Base-by-base conservation (phyloP, 1,140 invertebrate genomes). In the Triops cancriformis region DNA sequence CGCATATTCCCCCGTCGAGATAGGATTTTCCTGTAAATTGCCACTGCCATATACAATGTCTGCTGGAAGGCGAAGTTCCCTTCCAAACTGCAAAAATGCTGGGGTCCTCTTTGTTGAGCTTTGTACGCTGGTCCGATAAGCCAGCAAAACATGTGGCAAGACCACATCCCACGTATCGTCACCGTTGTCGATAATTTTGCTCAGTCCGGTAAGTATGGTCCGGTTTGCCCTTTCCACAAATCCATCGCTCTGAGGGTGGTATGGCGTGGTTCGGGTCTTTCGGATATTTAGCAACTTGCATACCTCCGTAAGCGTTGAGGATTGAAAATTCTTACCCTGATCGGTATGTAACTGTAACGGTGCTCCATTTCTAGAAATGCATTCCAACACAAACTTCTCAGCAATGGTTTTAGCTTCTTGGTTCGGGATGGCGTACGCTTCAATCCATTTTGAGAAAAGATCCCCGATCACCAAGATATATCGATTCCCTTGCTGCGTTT, bases 391-490 rank as follows among this genome's bases (percentile, higher is more conserved):
- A 14, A 86, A 79, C 1, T 79, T 80, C 26, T 83, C 79, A 4
- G 83, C 85, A 12, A 85, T 79, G 1, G 83, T 84, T 51, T 76
- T 72, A 0, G 84, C 83, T 78, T 83, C 82, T 79, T 85, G 82
- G 79, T 87, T 82, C 9, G 82, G 82, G 12, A 85, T 43, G 42
- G 9, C 42, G 14, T 43, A 43, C 0, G 42, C 42, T 43, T 43
- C 42, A 1, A 43, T 43, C 42, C 42, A 43, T 14, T 43, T 43
- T 10, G 42, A 10, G 14, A 43, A 43, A 7, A 43, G 42, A 14
- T 43, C 42, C 9, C 42, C 42, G 18, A 45, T 2, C 43, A 45
- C 43, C 18, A 45, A 45, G 18, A 45, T 45, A 18, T 45, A 45
- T 45, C 43, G 10, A 45, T 2, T 45, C 43, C 43, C 43, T 45